These are phyloP conservation scores for Pachypanchax playfairii DNA, from an alignment of 2,113 vertebrate genomes.

Conservation along the genomic window DNA sequence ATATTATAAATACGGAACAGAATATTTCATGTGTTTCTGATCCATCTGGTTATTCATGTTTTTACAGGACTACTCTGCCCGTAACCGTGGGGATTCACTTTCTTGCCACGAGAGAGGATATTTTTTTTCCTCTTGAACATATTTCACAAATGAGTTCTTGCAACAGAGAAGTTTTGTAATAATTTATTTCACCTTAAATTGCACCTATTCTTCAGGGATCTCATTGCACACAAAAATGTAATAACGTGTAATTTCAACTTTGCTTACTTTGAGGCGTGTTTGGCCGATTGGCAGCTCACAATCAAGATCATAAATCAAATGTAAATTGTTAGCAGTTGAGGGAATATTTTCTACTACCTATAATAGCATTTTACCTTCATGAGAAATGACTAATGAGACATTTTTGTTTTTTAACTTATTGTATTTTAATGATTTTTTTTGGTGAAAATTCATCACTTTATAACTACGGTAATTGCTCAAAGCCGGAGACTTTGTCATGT, in stretches of 20 bases:
- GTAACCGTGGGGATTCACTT: constrained; percentile 59
- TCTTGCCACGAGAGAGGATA: constrained; percentile 46
- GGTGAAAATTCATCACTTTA: no score
- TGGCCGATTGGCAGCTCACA: constrained; percentile 25
- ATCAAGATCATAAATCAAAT: constrained; percentile 40
- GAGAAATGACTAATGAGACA: constrained; percentile 57
- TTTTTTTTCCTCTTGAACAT: constrained; percentile 45
- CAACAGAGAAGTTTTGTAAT: not conserved
- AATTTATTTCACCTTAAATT: constrained; percentile 33
- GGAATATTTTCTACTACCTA: constrained; percentile 16
- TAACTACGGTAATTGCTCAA: no score
- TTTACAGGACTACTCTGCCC: constrained; percentile 48
- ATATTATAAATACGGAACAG: constrained; percentile 56
- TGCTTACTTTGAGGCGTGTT: constrained; percentile 8
- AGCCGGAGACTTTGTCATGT: not conserved
- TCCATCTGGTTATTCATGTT: constrained; percentile 63
- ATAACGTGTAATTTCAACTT: constrained; percentile 18
- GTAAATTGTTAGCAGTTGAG: constrained; percentile 8
- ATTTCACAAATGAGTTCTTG: not conserved
- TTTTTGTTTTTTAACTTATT: constrained; percentile 36
- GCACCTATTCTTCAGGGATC: constrained; percentile 26
- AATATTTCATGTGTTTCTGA: constrained; percentile 70
- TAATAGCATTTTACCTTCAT: constrained; percentile 45
- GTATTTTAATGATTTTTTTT: constrained; percentile 23
- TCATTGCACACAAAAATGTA: constrained; percentile 44